Base-by-base conservation (phyloP, 2,888 invertebrate species). In the Torymus aiolomorphi region DNA sequence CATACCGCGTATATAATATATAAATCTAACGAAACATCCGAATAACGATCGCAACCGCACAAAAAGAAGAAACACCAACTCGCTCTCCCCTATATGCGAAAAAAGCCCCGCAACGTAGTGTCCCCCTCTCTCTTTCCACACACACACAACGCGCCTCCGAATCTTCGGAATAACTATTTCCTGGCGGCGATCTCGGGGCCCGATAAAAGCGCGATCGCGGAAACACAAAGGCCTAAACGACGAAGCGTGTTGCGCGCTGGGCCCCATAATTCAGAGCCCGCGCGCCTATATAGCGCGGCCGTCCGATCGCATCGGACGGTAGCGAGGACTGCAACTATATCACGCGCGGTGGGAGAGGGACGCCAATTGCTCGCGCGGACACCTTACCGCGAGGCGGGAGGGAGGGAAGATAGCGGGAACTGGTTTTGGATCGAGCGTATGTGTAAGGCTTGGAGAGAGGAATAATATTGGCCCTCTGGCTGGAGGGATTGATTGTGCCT, bases 181-280 rank as follows among this genome's bases (percentile, higher is more conserved):
- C 82, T 80, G 81, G 67, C 75, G 82, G 83, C 84, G 84, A 84
- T 85, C 83, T 83, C 80, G 78, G 72, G 78, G 54, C 63, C 69
- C 82, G 85, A 85, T 85, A 85, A 84, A 82, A 82, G 76, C 83
- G 83, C 83, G 20, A 83, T 83, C 83, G 83, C 85, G 84, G 85
- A 85, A 85, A 85, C 84, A 84, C 84, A 86, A 87, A 87, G 86
- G 85, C 83, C 83, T 89, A 89, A 89, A 89, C 88, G 88, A 88
- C 88, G 88, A 88, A 88, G 88, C 88, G 88, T 88, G 88, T 88
- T 89, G 88, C 85, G 87, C 88, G 88, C 88, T 88, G 87, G 85
- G 86, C 82, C 86, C 88, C 86, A 88, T 89, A 88, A 88, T 85
- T 89, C 88, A 88, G 75, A 54, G n/a, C 70, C 67, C 54, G 70